These are phyloP conservation scores for Mesitornis unicolor DNA, from an alignment of 2,113 vertebrate species.

Conservation along the genomic window DNA sequence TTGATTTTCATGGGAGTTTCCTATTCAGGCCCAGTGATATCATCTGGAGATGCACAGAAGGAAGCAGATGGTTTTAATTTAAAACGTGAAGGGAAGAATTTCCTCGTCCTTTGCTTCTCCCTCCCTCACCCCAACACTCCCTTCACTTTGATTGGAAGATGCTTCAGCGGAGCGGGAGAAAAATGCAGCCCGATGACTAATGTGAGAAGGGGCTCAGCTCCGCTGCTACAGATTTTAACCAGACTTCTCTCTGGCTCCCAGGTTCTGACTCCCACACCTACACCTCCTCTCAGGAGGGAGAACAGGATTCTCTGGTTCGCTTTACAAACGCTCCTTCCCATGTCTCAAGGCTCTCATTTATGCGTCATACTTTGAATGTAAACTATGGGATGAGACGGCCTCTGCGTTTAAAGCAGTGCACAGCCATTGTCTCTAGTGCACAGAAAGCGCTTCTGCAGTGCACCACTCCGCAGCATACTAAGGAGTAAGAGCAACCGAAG, in stretches of 20 bases:
- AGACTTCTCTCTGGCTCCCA: constrained; percentile 24
- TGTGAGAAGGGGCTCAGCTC: constrained; percentile 22
- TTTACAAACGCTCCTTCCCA: constrained; percentile 31
- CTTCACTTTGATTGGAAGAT: background rate
- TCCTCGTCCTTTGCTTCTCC: background rate
- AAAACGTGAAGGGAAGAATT: constrained; percentile 22
- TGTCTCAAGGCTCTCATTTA: constrained; percentile 32
- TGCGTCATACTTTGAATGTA: constrained; percentile 38
- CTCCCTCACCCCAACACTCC: background rate
- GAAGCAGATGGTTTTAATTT: constrained; percentile 58
- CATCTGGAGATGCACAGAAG: constrained; percentile 57
- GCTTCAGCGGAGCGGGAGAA: rapidly evolving
- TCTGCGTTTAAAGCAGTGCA: background rate
- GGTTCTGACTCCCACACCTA: constrained; percentile 61
- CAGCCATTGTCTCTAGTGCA: background rate
- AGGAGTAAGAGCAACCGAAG: background rate
- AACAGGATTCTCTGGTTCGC: constrained; percentile 65
- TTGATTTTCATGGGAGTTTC: constrained; percentile 58
- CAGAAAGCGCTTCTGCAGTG: background rate
- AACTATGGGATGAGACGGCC: background rate
- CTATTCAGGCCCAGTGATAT: constrained; percentile 28
- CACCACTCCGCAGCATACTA: background rate
- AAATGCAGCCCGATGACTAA: background rate
- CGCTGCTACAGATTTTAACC: constrained; percentile 44
- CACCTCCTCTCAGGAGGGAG: constrained; percentile 49